Percentiles rank a stretch among this genome's conserved stretches.
Evolutionary conservation across 2,113 vertebrate species (phyloP).

Genomic region (Meles meles): DNA sequence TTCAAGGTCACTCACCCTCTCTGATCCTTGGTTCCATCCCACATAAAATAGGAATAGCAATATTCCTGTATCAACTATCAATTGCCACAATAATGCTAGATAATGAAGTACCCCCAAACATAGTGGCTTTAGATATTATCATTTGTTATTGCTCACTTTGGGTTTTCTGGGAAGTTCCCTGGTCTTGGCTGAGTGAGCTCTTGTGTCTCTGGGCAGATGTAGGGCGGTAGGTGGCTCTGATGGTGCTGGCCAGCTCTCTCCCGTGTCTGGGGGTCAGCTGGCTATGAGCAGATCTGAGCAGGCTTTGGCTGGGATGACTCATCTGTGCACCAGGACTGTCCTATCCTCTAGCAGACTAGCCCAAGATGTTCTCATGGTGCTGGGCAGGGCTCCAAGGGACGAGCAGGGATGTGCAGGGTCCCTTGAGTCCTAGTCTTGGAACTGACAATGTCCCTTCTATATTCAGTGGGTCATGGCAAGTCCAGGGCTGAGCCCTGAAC

Average conservation of each 20-base stretch:
- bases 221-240: background rate
- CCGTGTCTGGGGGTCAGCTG: background rate
- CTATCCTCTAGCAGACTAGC: background rate
- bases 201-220: background rate
- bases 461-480: background rate
- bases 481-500: background rate
- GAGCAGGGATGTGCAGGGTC: rapidly evolving
- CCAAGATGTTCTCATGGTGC: background rate
- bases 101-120: background rate
- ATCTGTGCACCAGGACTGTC: too few relatives aligned
- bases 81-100: background rate
- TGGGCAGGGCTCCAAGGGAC: too few relatives aligned
- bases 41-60: background rate
- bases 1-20: background rate
- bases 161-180: background rate
- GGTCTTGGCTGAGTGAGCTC: background rate
- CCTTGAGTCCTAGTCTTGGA: background rate
- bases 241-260: background rate
- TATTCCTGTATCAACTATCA: background rate
- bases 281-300: background rate
- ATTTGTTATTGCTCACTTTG: background rate
- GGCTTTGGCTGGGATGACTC: background rate
- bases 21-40: background rate
- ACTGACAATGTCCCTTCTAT: background rate
- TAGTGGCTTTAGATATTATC: background rate